These are phyloP conservation scores for Syrista parreyssii DNA, from an alignment of 2,888 invertebrate genomes.

Conservation along the genomic window DNA sequence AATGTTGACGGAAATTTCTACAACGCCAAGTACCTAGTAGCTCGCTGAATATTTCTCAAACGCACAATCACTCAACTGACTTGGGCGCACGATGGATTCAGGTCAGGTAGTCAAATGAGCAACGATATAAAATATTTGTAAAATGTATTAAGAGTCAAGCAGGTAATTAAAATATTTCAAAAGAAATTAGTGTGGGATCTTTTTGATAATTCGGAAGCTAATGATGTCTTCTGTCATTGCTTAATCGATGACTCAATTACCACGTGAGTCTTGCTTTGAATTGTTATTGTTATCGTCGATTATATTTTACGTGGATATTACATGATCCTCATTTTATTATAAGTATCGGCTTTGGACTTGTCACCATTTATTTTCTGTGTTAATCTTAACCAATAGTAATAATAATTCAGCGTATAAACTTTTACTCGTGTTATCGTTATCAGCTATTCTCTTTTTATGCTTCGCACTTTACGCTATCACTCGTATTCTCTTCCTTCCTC, in stretches of 20 bases:
- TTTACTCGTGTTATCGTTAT: neutral
- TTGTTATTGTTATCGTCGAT: neutral
- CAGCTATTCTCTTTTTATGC: neutral
- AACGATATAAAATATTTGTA: neutral
- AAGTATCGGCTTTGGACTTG: neutral
- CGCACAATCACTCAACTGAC: slow-evolving; percentile 3
- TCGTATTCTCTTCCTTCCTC: neutral
- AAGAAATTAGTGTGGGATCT: neutral
- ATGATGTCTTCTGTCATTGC: neutral
- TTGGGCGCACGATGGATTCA: neutral
- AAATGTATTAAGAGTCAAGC: neutral
- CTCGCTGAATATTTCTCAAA: slow-evolving; percentile 20
- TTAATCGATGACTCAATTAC: neutral
- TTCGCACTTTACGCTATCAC: neutral
- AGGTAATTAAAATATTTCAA: neutral
- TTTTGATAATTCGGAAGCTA: neutral
- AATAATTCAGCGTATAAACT: neutral
- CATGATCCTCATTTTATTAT: neutral
- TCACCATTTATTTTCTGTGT: neutral
- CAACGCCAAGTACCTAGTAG: neutral
- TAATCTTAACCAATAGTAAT: neutral
- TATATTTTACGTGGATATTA: neutral
- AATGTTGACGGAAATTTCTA: neutral
- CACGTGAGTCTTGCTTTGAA: neutral
- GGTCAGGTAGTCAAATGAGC: neutral